Evolutionary conservation across 2,113 vertebrate genomes (phyloP), one percentile per base, ranked within the genome.

Genomic region (Ceyx melanurus): DNA sequence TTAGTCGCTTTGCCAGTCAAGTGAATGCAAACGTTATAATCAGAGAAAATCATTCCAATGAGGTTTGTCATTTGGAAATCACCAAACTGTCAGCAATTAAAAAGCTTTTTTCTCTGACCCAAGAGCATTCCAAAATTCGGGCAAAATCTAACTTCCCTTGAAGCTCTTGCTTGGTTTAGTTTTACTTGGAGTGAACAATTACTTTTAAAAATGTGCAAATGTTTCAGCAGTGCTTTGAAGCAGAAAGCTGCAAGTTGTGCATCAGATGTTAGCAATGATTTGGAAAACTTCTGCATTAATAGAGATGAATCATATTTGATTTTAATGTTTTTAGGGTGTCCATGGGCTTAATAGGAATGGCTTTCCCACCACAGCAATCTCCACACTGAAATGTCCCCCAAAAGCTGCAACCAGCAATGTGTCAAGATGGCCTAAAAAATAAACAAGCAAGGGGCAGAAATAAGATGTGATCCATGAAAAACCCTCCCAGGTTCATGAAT

Each of bases 61-160:
- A 97, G 97, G 97, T 98, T 98, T 98, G 97, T 97, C 97, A 97
- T 98, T 98, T 98, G 97, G 96, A 98, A 98, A 97, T 97, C 97
- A 96, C 97, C 97, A 98, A 97, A 97, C 96, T 97, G 97, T 97
- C 97, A 97, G 97, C 97, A 98, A 98, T 98, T 98, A 97, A 98
- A 97, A 98, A 96, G 95, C 93, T 97, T 97, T 97, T 96, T 97
- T 89, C 93, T 91, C 94, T 97, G 97, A 97, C 95, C 96, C 91
- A 95, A 95, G 97, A 97, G 88, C 96, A 92, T 96, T 97, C 90
- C 82, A 86, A 95, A 94, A 93, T 88, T 95, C 4, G 25, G 86
- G 93, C 89, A 88, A 31, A 97, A 88, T 42, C 94, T 92, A 92
- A 94, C 95, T 97, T 96, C 82, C 94, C 96, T 93, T 96, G 86